These are phyloP conservation scores for Rhadinocentrus ornatus DNA, from an alignment of 2,797 vertebrate species.

Conservation along the genomic window DNA sequence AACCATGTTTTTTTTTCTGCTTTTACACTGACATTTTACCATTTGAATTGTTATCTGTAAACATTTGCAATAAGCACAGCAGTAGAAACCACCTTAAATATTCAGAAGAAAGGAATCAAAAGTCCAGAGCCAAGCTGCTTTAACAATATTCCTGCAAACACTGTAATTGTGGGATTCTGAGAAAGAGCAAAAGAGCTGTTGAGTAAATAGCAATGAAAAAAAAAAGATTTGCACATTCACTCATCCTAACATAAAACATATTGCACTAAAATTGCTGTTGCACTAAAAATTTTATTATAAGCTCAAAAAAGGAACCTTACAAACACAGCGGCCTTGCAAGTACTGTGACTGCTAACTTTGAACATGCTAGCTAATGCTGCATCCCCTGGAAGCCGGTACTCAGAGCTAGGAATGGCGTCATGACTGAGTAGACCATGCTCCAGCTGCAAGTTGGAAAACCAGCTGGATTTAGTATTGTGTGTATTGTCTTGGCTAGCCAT, in stretches of 20 bases:
- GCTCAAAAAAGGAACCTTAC: too few relatives aligned
- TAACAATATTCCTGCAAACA: slow-evolving; percentile 30
- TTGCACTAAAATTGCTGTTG: too few relatives aligned
- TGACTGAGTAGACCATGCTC: too few relatives aligned
- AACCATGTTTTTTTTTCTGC: slow-evolving; percentile 3
- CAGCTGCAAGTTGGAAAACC: too few relatives aligned
- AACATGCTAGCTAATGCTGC: too few relatives aligned
- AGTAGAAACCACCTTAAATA: slow-evolving; percentile 24
- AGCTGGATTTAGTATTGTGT: too few relatives aligned
- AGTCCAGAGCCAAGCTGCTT: slow-evolving; percentile 50
- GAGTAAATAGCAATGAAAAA: slow-evolving; percentile 8
- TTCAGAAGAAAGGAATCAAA: slow-evolving; percentile 56
- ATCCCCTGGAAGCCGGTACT: too few relatives aligned
- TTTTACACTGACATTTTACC: slow-evolving; percentile 28
- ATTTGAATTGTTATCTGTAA: slow-evolving; percentile 21
- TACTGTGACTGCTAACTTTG: too few relatives aligned
- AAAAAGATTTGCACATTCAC: slow-evolving; percentile 6
- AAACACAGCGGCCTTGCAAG: too few relatives aligned
- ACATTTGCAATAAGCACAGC: slow-evolving; percentile 34
- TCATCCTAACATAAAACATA: neutral
- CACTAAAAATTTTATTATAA: too few relatives aligned
- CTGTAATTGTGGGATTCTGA: slow-evolving; percentile 8
- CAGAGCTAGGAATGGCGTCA: too few relatives aligned
- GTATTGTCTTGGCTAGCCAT: too few relatives aligned
- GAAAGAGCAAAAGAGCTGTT: slow-evolving; percentile 3